Base-by-base conservation (phyloP, 2,888 invertebrate genomes). In the Torymus auratus region DNA sequence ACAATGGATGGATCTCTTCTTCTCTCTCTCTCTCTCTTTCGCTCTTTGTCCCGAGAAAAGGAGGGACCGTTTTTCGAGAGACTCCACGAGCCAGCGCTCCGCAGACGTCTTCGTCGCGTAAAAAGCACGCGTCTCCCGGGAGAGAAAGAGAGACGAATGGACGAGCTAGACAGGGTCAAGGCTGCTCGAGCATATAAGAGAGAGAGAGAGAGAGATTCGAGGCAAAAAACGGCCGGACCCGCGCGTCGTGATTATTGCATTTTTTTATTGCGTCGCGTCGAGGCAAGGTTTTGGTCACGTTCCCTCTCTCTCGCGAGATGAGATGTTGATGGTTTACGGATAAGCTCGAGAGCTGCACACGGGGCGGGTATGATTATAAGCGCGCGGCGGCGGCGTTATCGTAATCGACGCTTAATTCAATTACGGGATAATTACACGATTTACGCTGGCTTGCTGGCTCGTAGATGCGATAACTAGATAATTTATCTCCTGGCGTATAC, bases 1-100 rank as follows among this genome's bases (percentile, higher is more conserved):
- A 83, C 83, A 84, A 84, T 82, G 83, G 77, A 80, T 73, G 77
- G 68, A 77, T 80, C 65, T 80, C 78, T 75, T 80, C 82, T 78
- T 80, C 78, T 62, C 58, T 76, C 72, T 69, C 80, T 82, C 75
- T 75, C 71, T 83, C 58, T 20, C 58, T 73, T 79, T 28, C 41
- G 5, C 41, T 80, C 64, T 62, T 55, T 80, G 20, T 58, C 17
- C 62, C 13, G 20, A 15, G 70, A 58, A 20, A n/a, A 67, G 41
- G 17, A 23, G 55, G 41, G 41, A 12, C 13, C 52, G 74, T 80
- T 80, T 80, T 75, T 80, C 75, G 62, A 20, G 77, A 41, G 56
- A 53, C 68, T 60, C 52, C 60, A 53, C 4, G 41, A 41, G 41
- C 23, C 17, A 60, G 12, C 50, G 50, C 15, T 74, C 17, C 55